phyloP scores from a whole-genome alignment of 1,140 invertebrate genomes.

The Venustaconcha ellipsiformis region DNA sequence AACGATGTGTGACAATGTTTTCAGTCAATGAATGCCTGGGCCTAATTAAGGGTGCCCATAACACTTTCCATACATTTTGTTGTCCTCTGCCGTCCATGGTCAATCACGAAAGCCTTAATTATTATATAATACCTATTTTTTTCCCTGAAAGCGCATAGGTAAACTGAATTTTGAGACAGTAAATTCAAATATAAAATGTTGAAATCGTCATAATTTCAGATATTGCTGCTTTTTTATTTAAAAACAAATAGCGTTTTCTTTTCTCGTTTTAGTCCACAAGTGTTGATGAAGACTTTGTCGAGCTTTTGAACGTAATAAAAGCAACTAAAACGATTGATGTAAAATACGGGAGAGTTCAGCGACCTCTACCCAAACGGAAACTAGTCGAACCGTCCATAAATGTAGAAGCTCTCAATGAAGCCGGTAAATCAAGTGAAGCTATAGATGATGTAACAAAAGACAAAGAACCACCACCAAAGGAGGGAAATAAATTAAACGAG shows the following conservation, averaged over 20 bases:
- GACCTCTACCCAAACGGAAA: constrained; percentile 17
- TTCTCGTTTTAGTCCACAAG: constrained; percentile 25
- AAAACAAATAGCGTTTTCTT: neutral
- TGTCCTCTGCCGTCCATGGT: too few relatives aligned
- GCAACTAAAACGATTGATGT: constrained; percentile 19
- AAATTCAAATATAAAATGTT: too few relatives aligned
- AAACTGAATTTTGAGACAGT: too few relatives aligned
- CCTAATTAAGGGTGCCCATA: too few relatives aligned
- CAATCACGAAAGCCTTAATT: too few relatives aligned
- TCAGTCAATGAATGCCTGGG: too few relatives aligned
- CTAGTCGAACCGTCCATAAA: constrained; percentile 18
- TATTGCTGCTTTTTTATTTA: neutral
- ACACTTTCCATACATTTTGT: too few relatives aligned
- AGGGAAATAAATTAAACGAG: constrained; percentile 18
- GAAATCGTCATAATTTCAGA: neutral
- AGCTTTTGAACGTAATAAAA: constrained; percentile 21
- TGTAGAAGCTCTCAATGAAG: constrained; percentile 11
- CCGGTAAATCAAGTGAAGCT: constrained; percentile 7
- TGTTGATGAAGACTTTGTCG: constrained; percentile 28
- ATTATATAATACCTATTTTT: too few relatives aligned
- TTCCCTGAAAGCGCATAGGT: too few relatives aligned
- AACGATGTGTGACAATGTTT: too few relatives aligned
- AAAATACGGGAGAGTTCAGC: constrained; percentile 29
- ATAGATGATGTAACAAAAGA: neutral
- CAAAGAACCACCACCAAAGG: constrained; percentile 18